Base-by-base conservation (phyloP, 2,113 vertebrate genomes). In the Eonycteris spelaea region DNA sequence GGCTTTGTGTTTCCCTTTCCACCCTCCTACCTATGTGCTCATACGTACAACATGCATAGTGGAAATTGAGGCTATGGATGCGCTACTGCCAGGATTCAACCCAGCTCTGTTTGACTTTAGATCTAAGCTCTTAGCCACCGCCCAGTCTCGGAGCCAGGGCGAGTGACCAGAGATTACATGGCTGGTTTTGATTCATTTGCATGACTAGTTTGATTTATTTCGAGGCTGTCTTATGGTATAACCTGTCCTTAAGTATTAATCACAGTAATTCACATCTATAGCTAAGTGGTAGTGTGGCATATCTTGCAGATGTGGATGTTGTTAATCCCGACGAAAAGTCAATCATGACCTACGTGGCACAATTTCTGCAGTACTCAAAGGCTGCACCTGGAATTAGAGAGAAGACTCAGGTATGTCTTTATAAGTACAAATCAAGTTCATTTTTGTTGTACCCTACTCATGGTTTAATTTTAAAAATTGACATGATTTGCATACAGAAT, bases 261-360 rank as follows among this genome's bases (percentile, higher is more conserved):
- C 33, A 9, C 33, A 38, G 43, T 35, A 43, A 80, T 53, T 61
- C 43, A 12, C 3, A 22, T 15, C 19, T 30, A 0, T 3, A 73
- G 88, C 95, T 96, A 38, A 61, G 84, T 93, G 96, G 96, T 88
- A 48, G 0, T 91, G 43, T 92, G 91, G 53, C 96, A 1, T 90
- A 33, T 98, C 88, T 98, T 53, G 28, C 98, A 99, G 99, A 99
- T 98, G 99, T 99, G 95, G 99, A 99, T 89, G 98, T 99, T 38
- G 97, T 98, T 48, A 99, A 99, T 96, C 99, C 99, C 0, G 99
- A 99, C 97, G 99, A 99, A 98, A 99, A 99, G 98, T 99, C 99
- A 40, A 99, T 99, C 97, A 99, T 99, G 99, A 99, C 99, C 5
- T 99, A 99, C 0, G 99, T 99, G 98, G 99, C 99, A 24, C 99